Evolutionary conservation across 53 echinoderm and acorn worm genomes (phyloP).

Genomic region (Henricia sp.): DNA sequence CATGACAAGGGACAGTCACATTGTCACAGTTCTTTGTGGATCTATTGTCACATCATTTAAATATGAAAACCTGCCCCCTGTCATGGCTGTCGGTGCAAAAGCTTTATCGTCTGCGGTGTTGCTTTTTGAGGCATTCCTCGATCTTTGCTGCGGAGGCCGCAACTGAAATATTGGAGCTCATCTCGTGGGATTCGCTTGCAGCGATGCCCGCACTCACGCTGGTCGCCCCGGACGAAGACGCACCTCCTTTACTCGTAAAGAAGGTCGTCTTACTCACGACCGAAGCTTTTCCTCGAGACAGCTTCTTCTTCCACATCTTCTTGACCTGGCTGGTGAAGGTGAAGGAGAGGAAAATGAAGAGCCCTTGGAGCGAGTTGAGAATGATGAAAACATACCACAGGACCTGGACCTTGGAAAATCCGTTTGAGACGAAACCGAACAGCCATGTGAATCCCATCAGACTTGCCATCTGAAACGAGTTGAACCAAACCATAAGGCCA

Average conservation of each 20-base stretch:
- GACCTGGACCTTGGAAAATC: not conserved
- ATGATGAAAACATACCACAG: constrained; percentile 37
- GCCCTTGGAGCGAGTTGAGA: constrained; percentile 49
- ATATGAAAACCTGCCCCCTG: too few relatives aligned
- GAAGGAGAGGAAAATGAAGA: constrained; percentile 57
- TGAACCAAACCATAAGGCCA: not conserved
- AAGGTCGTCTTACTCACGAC: constrained; percentile 2
- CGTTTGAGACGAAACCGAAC: constrained; percentile 46
- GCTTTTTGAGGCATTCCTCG: too few relatives aligned
- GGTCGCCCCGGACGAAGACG: not conserved
- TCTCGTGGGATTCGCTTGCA: constrained; percentile 8
- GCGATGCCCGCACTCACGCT: constrained; percentile 25
- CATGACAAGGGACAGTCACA: too few relatives aligned
- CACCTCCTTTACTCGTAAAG: not conserved
- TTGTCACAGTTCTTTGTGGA: too few relatives aligned
- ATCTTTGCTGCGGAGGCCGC: too few relatives aligned
- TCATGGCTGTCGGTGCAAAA: too few relatives aligned
- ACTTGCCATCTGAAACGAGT: constrained; percentile 64
- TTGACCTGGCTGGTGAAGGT: constrained; percentile 27
- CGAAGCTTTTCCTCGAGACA: not conserved
- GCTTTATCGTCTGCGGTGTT: too few relatives aligned
- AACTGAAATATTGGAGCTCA: constrained; percentile 9
- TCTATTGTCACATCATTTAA: too few relatives aligned
- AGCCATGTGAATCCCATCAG: constrained; percentile 82
- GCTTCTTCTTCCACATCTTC: constrained; percentile 20